These are phyloP conservation scores for Rhagophthalmus giganteus DNA, from an alignment of 2,888 invertebrate species.

Conservation along the genomic window DNA sequence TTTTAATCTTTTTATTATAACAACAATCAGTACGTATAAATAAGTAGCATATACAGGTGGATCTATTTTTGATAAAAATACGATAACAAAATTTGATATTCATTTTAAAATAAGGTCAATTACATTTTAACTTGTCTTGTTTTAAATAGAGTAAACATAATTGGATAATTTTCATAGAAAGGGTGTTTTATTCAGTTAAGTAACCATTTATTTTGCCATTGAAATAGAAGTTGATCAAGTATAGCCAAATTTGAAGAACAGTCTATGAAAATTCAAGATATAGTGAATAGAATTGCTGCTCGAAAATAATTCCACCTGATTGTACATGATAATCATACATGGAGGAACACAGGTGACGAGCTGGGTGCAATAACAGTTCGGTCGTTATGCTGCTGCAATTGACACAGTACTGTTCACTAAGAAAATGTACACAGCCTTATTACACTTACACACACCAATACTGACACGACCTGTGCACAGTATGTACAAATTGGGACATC, in stretches of 20 bases:
- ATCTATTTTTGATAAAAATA: too few species aligned
- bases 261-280: constrained; percentile 15
- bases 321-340: constrained; percentile 40
- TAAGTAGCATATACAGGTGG: too few species aligned
- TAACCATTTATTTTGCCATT: too few species aligned
- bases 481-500: constrained; percentile 53
- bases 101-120: too few species aligned
- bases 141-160: too few species aligned
- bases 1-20: too few species aligned
- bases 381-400: constrained; percentile 31
- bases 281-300: constrained; percentile 43
- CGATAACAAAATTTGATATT: too few species aligned
- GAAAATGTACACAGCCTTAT: constrained; percentile 56
- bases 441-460: constrained; percentile 56
- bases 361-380: constrained; percentile 41
- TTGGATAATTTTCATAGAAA: too few species aligned
- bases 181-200: too few species aligned
- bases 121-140: too few species aligned
- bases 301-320: constrained; percentile 43
- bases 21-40: too few species aligned
- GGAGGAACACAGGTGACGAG: constrained; percentile 43
- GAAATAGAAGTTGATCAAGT: too few species aligned
- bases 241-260: constrained; percentile 9
- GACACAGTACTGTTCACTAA: constrained; percentile 49
- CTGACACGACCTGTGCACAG: constrained; percentile 54